phyloP scores from a whole-genome alignment of 2,888 invertebrate genomes.

The Lithophane semibrunnea region DNA sequence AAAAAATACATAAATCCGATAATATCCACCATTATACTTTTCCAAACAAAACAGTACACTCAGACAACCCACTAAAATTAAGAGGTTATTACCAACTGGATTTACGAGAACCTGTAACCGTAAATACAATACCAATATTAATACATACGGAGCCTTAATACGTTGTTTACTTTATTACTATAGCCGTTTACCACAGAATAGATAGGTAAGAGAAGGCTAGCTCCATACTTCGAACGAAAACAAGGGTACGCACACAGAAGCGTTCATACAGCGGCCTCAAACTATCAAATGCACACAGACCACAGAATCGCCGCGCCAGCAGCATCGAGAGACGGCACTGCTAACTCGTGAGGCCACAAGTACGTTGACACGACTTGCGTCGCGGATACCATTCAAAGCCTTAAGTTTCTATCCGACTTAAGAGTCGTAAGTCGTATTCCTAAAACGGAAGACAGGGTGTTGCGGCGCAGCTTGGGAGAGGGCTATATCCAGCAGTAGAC shows the following conservation, averaged over 20 bases:
- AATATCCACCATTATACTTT: not conserved
- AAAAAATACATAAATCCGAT: slow-evolving; percentile 1
- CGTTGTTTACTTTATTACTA: slow-evolving; percentile 54
- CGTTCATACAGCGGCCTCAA: not conserved
- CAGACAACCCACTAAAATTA: slow-evolving; percentile 64
- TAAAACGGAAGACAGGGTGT: no score
- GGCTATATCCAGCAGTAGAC: no score
- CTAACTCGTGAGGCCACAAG: not conserved
- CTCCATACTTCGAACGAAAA: not conserved
- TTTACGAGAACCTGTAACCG: slow-evolving; percentile 71
- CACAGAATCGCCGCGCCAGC: no score
- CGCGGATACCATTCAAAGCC: not conserved
- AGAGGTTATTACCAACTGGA: slow-evolving; percentile 65
- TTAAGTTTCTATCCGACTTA: not conserved
- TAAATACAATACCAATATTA: slow-evolving; percentile 70
- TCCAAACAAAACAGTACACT: slow-evolving; percentile 26
- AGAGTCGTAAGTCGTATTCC: no score
- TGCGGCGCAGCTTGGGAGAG: no score
- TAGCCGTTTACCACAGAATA: slow-evolving; percentile 20
- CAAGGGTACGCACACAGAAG: not conserved
- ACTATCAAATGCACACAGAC: no score
- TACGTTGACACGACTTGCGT: not conserved
- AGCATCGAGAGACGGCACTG: no score
- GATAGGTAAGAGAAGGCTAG: not conserved
- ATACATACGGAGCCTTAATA: slow-evolving; percentile 58